Percentiles rank a stretch among this genome's conserved stretches.
These are phyloP conservation scores for Darevskia mixta DNA, from an alignment of 2,797 vertebrate genomes.

Conservation along the genomic window DNA sequence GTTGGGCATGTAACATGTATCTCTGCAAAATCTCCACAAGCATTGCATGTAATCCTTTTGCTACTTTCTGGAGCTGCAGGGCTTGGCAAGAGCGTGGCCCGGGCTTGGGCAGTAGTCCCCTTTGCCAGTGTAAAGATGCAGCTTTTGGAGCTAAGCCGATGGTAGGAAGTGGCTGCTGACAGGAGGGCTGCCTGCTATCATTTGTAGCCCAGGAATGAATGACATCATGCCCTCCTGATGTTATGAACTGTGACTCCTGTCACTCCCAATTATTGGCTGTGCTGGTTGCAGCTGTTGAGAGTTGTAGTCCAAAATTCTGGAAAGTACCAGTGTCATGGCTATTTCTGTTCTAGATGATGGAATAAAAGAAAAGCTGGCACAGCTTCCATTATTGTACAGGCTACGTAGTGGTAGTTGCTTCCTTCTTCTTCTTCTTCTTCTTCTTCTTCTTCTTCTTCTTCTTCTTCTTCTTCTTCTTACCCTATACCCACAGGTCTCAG, in stretches of 20 bases:
- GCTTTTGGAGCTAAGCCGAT: background rate
- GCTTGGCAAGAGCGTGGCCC: background rate
- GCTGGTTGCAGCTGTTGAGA: too few relatives aligned
- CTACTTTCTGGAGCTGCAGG: background rate
- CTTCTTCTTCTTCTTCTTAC: too few relatives aligned
- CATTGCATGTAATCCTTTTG: background rate
- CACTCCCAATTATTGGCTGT: too few relatives aligned
- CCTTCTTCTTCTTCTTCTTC: accelerated
- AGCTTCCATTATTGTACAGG: background rate
- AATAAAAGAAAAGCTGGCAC: background rate
- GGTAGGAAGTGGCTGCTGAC: background rate
- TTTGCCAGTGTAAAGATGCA: background rate
- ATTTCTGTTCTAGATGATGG: background rate
- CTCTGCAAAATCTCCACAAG: background rate
- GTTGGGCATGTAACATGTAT: background rate
- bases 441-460: accelerated
- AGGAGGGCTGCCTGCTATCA: background rate
- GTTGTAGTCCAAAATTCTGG: too few relatives aligned
- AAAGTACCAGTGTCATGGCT: too few relatives aligned
- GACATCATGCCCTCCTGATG: too few relatives aligned
- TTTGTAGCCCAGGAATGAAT: too few relatives aligned
- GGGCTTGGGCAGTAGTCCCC: background rate
- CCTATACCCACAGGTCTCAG: too few relatives aligned
- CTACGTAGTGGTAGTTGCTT: background rate
- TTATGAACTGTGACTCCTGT: too few relatives aligned